These are phyloP conservation scores for Hemiprocne comata DNA, from an alignment of 2,113 vertebrate species.

Conservation along the genomic window DNA sequence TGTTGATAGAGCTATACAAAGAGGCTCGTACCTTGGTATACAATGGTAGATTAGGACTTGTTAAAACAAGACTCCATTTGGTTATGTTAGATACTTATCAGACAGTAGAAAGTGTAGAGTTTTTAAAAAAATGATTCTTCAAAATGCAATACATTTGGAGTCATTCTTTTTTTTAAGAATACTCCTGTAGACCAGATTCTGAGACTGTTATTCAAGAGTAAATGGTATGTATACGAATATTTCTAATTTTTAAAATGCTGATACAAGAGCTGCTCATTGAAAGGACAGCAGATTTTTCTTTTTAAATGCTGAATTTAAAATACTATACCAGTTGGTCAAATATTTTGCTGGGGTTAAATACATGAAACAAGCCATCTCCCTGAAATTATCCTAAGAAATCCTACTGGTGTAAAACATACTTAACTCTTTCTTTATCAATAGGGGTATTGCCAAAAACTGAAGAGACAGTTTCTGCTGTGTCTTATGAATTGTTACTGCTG, in stretches of 20 bases:
- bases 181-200: not conserved
- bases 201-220: not conserved
- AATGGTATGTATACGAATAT: not conserved
- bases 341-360: not conserved
- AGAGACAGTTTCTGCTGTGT: slow-evolving; percentile 6
- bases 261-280: not conserved
- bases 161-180: not conserved
- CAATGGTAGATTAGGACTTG: not conserved
- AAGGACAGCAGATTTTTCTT: not conserved
- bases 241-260: not conserved
- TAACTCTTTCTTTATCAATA: slow-evolving; percentile 16
- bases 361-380: not conserved
- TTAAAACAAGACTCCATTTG: not conserved
- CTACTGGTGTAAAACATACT: slow-evolving; percentile 1
- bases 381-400: not conserved
- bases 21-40: not conserved
- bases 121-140: not conserved
- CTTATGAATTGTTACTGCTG: slow-evolving; percentile 13
- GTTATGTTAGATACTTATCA: not conserved
- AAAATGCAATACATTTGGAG: not conserved
- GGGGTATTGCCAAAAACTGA: not conserved
- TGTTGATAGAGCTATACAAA: not conserved
- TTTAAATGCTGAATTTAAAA: not conserved
- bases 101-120: not conserved
- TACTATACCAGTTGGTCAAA: not conserved